Percentiles rank a stretch among this genome's conserved stretches.
These are phyloP conservation scores for Cyclophora albipunctata DNA, from an alignment of 2,888 invertebrate genomes.

Conservation along the genomic window DNA sequence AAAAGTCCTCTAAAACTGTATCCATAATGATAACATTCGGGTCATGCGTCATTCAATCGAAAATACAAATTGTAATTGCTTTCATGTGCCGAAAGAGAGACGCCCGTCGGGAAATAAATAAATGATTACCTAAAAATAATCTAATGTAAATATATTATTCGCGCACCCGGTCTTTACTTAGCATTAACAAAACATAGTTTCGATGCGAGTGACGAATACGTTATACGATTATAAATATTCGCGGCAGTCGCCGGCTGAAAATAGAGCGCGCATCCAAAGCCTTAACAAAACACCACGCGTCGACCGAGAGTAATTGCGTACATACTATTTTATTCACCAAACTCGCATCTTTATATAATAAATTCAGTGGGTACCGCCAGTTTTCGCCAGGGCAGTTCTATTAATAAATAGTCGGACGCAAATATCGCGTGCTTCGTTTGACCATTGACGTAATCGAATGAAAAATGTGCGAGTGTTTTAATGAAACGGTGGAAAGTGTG, in stretches of 20 bases:
- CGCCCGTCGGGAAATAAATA: constrained; percentile 57
- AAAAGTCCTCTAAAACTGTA: constrained; percentile 30
- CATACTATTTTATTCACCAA: constrained; percentile 67
- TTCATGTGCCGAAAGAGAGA: constrained; percentile 61
- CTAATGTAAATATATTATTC: constrained; percentile 59
- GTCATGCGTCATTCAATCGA: constrained; percentile 59
- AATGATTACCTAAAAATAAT: constrained; percentile 52
- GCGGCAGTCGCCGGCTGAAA: constrained; percentile 31
- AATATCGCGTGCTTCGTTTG: constrained; percentile 64
- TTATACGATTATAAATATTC: constrained; percentile 53
- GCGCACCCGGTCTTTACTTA: constrained; percentile 51
- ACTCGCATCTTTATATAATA: constrained; percentile 61
- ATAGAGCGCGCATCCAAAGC: constrained; percentile 45
- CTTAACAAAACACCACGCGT: constrained; percentile 53
- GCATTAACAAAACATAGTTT: constrained; percentile 59
- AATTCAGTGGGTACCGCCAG: constrained; percentile 56
- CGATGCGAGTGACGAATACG: constrained; percentile 54
- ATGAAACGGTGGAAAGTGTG: constrained; percentile 55
- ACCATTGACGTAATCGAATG: constrained; percentile 69
- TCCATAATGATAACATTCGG: constrained; percentile 44
- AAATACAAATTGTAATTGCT: constrained; percentile 55
- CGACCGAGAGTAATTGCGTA: constrained; percentile 44
- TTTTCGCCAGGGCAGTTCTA: constrained; percentile 64
- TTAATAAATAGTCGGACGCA: constrained; percentile 64
- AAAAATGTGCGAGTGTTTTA: constrained; percentile 68